phyloP scores from a whole-genome alignment of 2,797 vertebrate genomes.

The Mormyrops boulengeri region DNA sequence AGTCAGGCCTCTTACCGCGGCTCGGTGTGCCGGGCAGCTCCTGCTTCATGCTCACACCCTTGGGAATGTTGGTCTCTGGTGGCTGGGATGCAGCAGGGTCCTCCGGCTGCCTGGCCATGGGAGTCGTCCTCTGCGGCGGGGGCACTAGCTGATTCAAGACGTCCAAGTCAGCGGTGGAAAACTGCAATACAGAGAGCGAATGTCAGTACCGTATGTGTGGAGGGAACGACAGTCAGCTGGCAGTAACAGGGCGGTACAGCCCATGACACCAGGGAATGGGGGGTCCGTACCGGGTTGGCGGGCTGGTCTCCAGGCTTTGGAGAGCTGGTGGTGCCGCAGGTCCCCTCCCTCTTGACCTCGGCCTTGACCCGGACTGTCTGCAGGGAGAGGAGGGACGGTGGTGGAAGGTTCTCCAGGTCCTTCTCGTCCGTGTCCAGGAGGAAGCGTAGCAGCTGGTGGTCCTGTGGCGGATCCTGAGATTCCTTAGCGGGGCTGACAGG shows the following conservation, averaged over 20 bases:
- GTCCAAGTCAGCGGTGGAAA: conserved; percentile 70
- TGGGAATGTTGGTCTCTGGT: conserved; percentile 51
- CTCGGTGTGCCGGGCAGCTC: conserved; percentile 58
- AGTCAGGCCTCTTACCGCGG: conserved; percentile 47
- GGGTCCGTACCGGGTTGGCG: conserved; percentile 32
- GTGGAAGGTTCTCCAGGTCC: conserved; percentile 70
- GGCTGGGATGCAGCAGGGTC: conserved; percentile 48
- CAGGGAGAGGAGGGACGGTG: conserved; percentile 74
- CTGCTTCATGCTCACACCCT: conserved; percentile 58
- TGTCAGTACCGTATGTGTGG: background rate
- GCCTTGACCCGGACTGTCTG: conserved; percentile 83
- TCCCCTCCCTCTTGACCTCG: conserved; percentile 69
- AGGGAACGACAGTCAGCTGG: background rate
- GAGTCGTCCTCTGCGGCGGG: conserved; percentile 68
- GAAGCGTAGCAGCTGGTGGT: conserved; percentile 87
- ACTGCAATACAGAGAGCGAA: conserved; percentile 49
- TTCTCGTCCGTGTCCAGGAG: conserved; percentile 94
- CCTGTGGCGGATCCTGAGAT: conserved; percentile 64
- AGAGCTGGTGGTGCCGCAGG: conserved; percentile 55
- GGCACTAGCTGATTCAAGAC: conserved; percentile 77
- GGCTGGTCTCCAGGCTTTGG: conserved; percentile 52
- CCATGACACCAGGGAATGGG: background rate
- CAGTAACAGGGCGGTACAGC: background rate
- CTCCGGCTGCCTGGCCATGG: conserved; percentile 42
- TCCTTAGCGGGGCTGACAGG: conserved; percentile 44